phyloP scores from a whole-genome alignment of 1,140 invertebrate species.

The Chelonus insularis region DNA sequence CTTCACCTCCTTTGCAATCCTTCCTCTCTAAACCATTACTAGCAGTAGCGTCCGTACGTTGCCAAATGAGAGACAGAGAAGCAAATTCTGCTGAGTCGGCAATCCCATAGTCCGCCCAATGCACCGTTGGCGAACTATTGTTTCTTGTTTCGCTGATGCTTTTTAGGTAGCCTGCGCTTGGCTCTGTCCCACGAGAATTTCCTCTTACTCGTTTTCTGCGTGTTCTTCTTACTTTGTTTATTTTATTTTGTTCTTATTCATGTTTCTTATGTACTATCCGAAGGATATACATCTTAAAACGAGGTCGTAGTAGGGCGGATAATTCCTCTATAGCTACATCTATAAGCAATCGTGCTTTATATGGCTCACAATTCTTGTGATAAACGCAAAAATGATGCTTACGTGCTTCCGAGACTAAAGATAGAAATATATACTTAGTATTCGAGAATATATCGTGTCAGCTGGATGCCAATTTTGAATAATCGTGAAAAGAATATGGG shows the following conservation, averaged over 20 bases:
- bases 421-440: too few species aligned
- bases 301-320: too few species aligned
- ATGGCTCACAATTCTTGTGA: too few species aligned
- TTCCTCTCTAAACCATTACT: neutral
- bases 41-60: constrained; percentile 6
- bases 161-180: constrained; percentile 18
- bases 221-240: neutral
- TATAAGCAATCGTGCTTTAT: too few species aligned
- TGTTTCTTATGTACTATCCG: neutral
- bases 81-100: constrained; percentile 36
- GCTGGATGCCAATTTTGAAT: too few species aligned
- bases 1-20: neutral
- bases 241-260: neutral
- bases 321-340: too few species aligned
- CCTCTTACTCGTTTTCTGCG: neutral
- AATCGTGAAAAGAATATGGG: too few species aligned
- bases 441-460: too few species aligned
- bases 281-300: too few species aligned
- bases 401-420: too few species aligned
- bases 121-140: constrained; percentile 43
- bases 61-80: constrained; percentile 35
- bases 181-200: neutral
- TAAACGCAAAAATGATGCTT: too few species aligned
- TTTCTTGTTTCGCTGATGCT: constrained; percentile 34
- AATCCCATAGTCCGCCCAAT: neutral